Evolutionary conservation across 2,888 invertebrate genomes (phyloP), one percentile per base, ranked within the genome.

Genomic region (Mesorhabditis spiculigera): DNA sequence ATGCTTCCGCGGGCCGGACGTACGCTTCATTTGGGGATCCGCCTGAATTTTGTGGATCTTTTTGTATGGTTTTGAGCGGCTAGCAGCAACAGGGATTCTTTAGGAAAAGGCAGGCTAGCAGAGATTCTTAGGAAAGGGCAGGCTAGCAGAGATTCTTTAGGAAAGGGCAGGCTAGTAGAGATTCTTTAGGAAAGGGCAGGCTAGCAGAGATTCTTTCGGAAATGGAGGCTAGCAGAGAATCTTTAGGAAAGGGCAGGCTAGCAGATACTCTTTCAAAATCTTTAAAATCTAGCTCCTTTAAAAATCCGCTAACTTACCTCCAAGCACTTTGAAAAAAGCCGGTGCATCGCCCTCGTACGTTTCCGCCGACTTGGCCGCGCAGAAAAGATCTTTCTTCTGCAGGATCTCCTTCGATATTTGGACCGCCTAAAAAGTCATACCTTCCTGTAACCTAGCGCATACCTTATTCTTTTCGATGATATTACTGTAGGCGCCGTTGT

Each of bases 381-480:
- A 79, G 41, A 71, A 70, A 16, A 83, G 68, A 71, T 83, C 81
- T n/a, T 75, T 70, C 41, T 76, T 77, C 45, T 81, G 75, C 3
- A 75, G 66, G 41, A 83, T 75, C 6, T 75, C 75, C 45, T 76
- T 78, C 43, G 79, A 78, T 5, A 83, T 70, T 73, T 82, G 82
- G 13, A 78, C 71, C 10, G 80, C 80, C 76, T 77, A 45, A 66
- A 41, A 28, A 41, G n/a, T 44, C 4, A 63, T 28, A 43, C 62
- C 13, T 63, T 63, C 28, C 28, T 28, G 28, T 28, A 28, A 28
- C 28, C 28, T 41, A 41, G 13, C 13, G 10, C 66, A 44, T 43
- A 77, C 78, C 71, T 80, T 82, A 0, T 79, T 78, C 58, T 73
- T 75, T 65, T 81, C 82, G 61, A 79, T 58, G 45, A 82, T 77